phyloP scores from a whole-genome alignment of 2,797 vertebrate species.

The Centroberyx gerrardi region DNA sequence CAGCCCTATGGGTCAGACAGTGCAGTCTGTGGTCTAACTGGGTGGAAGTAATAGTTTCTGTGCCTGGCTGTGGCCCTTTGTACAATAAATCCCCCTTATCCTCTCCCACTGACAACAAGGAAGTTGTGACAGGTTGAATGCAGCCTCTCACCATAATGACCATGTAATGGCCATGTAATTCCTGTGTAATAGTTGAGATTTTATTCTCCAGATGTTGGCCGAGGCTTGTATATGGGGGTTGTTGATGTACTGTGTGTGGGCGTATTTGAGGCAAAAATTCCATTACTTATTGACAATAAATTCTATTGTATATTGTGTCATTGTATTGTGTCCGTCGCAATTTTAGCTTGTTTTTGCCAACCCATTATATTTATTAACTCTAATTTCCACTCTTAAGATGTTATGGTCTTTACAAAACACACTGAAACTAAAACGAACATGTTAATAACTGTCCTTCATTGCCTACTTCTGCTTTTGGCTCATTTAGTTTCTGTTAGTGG shows the following conservation, averaged over 20 bases:
- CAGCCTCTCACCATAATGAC: constrained; percentile 71
- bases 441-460: not conserved
- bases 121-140: constrained; percentile 81
- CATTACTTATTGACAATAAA: not conserved
- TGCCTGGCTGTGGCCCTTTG: constrained; percentile 77
- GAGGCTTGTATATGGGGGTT: constrained; percentile 9
- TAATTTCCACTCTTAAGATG: not conserved
- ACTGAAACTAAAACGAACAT: not conserved
- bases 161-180: constrained; percentile 59
- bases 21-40: constrained; percentile 80
- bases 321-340: not conserved
- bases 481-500: not conserved
- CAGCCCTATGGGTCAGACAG: constrained; percentile 70
- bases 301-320: not conserved
- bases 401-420: not conserved
- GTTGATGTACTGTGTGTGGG: constrained; percentile 14
- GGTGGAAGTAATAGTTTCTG: constrained; percentile 83
- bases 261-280: not conserved
- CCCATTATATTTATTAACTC: not conserved
- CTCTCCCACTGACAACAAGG: constrained; percentile 84
- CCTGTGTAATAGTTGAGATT: constrained; percentile 49
- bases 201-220: constrained; percentile 55
- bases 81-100: constrained; percentile 82
- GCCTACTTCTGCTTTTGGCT: not conserved
- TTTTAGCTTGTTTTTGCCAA: not conserved